These are phyloP conservation scores for Drosophila orena DNA, from an alignment of 1,140 invertebrate genomes.

Conservation along the genomic window DNA sequence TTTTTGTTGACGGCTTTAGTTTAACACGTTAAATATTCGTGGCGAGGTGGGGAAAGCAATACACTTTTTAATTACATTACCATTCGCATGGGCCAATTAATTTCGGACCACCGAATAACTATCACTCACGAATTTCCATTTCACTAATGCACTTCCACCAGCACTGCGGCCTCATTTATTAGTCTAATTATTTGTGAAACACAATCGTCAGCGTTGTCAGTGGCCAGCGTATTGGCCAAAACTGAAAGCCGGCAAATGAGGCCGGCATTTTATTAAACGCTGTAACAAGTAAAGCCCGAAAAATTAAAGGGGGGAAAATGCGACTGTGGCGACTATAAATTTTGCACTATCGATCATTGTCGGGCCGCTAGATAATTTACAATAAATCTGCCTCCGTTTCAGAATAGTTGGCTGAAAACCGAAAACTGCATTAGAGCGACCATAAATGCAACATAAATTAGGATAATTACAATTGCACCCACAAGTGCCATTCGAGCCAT, in stretches of 20 bases:
- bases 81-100: conserved; percentile 30
- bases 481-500: conserved; percentile 75
- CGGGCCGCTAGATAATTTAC: conserved; percentile 71
- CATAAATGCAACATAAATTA: conserved; percentile 75
- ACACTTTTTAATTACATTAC: conserved; percentile 36
- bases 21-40: conserved; percentile 6
- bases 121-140: conserved; percentile 42
- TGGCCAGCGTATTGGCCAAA: conserved; percentile 45
- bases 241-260: conserved; percentile 40
- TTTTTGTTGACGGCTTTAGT: neutral
- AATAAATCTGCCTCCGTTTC: conserved; percentile 73
- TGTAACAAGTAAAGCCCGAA: conserved; percentile 11
- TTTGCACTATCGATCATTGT: conserved; percentile 78
- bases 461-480: conserved; percentile 83
- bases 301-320: conserved; percentile 15
- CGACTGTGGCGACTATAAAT: conserved; percentile 59
- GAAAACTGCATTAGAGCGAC: conserved; percentile 46
- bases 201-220: conserved; percentile 34
- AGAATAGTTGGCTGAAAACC: conserved; percentile 53
- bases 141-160: conserved; percentile 48
- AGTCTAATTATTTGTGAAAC: conserved; percentile 65
- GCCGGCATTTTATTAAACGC: conserved; percentile 47
- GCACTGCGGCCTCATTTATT: conserved; percentile 65
- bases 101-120: neutral
- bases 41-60: conserved; percentile 5